Percentiles rank a stretch among this genome's conserved stretches.
phyloP scores from a whole-genome alignment of 2,113 vertebrate species.

The Sander lucioperca region DNA sequence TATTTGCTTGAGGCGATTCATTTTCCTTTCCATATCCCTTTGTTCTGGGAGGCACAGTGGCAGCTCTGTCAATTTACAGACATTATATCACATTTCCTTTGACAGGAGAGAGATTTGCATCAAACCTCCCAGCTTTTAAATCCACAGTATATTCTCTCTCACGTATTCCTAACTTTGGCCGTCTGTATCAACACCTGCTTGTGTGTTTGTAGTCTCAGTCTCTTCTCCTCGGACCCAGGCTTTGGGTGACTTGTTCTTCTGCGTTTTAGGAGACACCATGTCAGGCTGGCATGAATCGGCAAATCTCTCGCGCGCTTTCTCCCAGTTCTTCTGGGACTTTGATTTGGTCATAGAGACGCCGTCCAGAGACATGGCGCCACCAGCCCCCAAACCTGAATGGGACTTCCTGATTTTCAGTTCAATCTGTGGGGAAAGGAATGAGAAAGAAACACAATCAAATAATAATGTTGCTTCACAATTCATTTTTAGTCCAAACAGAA shows the following conservation, averaged over 20 bases:
- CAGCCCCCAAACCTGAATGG: constrained; percentile 91
- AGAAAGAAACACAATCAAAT: background rate
- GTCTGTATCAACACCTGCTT: constrained; percentile 3
- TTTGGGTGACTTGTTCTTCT: constrained; percentile 52
- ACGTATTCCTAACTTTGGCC: constrained; percentile 17
- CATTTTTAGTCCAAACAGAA: background rate
- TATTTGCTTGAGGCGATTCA: constrained; percentile 57
- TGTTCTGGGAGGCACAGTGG: constrained; percentile 8
- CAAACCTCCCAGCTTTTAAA: background rate
- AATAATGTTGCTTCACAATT: background rate
- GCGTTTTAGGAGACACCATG: constrained; percentile 35
- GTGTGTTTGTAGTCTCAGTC: constrained; percentile 8
- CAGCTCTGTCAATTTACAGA: constrained; percentile 20
- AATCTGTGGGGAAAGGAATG: constrained; percentile 82
- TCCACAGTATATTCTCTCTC: background rate
- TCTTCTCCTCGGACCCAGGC: constrained; percentile 75
- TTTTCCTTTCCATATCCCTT: constrained; percentile 7
- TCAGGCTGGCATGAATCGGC: constrained; percentile 87
- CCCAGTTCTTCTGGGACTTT: constrained; percentile 94
- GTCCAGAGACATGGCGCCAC: constrained; percentile 86
- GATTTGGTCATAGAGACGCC: constrained; percentile 81
- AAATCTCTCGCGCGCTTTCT: constrained; percentile 95
- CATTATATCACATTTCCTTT: background rate
- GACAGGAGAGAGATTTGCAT: background rate
- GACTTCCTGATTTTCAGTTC: constrained; percentile 89